Evolutionary conservation across 2,888 invertebrate genomes (phyloP), one percentile per base, ranked within the genome.

Genomic region (Leptinotarsa haldemani): DNA sequence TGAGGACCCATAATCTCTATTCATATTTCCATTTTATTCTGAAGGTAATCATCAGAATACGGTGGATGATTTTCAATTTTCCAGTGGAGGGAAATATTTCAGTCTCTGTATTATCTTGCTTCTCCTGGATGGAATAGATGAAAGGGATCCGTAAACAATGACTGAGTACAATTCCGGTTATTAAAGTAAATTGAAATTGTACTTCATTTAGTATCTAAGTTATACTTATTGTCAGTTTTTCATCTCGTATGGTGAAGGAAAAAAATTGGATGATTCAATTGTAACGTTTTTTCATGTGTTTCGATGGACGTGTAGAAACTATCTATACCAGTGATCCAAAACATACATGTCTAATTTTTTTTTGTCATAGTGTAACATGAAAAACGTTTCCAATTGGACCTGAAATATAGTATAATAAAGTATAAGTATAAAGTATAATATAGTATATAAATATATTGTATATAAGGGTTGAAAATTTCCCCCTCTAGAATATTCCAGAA

Each of bases 11-110:
- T 78, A 77, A 76, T 73, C 61, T 74, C 65, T 70, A 72, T 69
- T 66, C 71, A 76, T 76, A 80, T 80, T 80, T 79, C 78, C 74
- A 75, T 79, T 80, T 77, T 73, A 78, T 76, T 77, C 80, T 65
- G 70, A 69, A 75, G 80, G 78, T 77, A 77, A 76, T 75, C 79
- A 73, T 76, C 74, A 75, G 71, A 70, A 77, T 69, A 71, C 71
- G 75, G 68, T 71, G 65, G 12, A 67, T 64, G 67, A 75, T 80
- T 80, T 78, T 78, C 73, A 78, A 77, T 78, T 80, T 77, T 75
- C 77, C 75, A 68, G 76, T 73, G 74, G 74, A 76, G 75, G 70
- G 76, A 69, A 76, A 56, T 71, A 68, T 74, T 77, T 75, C n/a
- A 40, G 16, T 71, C 56, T 71, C 65, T 52, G 25, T 61, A 74